Conservation (phyloP, 2,888 invertebrate species). For the Hermaeophaga mercurialis region DNA sequence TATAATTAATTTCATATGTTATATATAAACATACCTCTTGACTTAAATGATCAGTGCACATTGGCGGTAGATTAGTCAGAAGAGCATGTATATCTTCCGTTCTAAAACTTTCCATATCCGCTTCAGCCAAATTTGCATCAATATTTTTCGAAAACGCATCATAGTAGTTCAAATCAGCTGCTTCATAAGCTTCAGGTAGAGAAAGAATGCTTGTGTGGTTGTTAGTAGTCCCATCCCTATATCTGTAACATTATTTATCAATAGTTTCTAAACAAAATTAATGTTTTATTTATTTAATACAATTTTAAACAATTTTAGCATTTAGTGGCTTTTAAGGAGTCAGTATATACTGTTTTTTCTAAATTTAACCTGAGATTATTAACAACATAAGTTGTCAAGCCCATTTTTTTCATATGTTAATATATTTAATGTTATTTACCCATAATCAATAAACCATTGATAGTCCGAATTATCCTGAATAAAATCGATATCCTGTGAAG, state of each 20-base stretch:
- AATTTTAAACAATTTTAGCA: too few species aligned
- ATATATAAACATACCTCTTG: constrained; percentile 52
- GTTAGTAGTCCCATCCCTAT: constrained; percentile 75
- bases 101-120: constrained; percentile 93
- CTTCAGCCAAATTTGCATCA: constrained; percentile 92
- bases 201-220: constrained; percentile 83
- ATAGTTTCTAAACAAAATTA: not conserved
- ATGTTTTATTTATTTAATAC: too few species aligned
- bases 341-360: too few species aligned
- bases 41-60: constrained; percentile 61
- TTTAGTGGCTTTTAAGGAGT: too few species aligned
- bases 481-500: constrained; percentile 68
- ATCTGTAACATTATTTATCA: constrained; percentile 57
- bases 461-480: constrained; percentile 88
- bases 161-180: constrained; percentile 69
- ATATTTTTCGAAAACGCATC: constrained; percentile 86
- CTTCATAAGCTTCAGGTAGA: constrained; percentile 80
- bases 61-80: constrained; percentile 77
- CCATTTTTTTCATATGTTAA: too few species aligned
- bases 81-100: constrained; percentile 90
- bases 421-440: too few species aligned
- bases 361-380: too few species aligned
- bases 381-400: too few species aligned
- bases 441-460: constrained; percentile 90
- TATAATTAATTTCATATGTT: constrained; percentile 43